phyloP scores from a whole-genome alignment of 1,140 invertebrate genomes.

The Forficula auricularia region DNA sequence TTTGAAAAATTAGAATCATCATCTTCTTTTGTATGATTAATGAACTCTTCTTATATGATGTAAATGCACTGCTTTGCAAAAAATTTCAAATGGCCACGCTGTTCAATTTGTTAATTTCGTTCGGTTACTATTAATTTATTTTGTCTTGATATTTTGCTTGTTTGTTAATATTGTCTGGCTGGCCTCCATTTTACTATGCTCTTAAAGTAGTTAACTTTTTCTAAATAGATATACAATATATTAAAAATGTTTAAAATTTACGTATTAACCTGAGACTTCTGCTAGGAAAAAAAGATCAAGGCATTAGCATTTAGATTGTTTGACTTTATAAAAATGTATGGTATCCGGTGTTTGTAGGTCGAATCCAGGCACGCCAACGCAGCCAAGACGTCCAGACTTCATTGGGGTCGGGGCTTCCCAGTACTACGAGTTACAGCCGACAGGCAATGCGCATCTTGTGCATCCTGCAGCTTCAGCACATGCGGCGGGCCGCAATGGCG shows the following conservation, averaged over 20 bases:
- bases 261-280: no score
- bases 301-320: no score
- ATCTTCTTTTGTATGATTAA: no score
- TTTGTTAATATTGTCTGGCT: not conserved
- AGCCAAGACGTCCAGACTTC: conserved; percentile 66
- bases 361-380: conserved; percentile 74
- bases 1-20: no score
- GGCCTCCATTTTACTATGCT: not conserved
- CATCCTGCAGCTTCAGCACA: conserved; percentile 22
- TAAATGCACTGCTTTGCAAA: no score
- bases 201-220: conserved; percentile 3
- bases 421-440: conserved; percentile 22
- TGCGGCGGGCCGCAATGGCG: conserved; percentile 12
- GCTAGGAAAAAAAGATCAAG: no score
- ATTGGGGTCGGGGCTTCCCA: conserved; percentile 43
- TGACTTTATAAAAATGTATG: no score
- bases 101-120: conserved; percentile 5
- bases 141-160: conserved; percentile 9
- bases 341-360: conserved; percentile 36
- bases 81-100: conserved; percentile 1
- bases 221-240: no score
- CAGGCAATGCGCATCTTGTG: conserved; percentile 17
- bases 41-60: no score
- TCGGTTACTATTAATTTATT: conserved; percentile 10
- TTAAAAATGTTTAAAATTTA: no score